Evolutionary conservation across 2,888 invertebrate species (phyloP).

Genomic region (Habrosyne pyritoides): DNA sequence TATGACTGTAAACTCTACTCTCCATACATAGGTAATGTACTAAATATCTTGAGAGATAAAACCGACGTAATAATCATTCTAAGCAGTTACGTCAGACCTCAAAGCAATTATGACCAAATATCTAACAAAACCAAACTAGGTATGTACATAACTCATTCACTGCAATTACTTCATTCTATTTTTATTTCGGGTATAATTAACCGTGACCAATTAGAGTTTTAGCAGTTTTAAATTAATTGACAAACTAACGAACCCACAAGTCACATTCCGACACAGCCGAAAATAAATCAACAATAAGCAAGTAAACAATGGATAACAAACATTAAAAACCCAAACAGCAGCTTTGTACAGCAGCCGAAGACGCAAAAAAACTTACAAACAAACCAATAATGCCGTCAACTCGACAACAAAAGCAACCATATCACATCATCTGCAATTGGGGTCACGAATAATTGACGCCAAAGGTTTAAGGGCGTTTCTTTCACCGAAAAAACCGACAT

Average conservation of each 20-base stretch:
- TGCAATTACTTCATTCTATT: slow-evolving; percentile 31
- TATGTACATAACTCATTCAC: slow-evolving; percentile 23
- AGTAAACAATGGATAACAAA: slow-evolving; percentile 59
- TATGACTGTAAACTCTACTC: too few relatives aligned
- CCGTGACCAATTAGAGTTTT: slow-evolving; percentile 23
- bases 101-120: not conserved
- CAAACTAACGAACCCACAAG: slow-evolving; percentile 23
- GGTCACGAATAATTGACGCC: slow-evolving; percentile 80
- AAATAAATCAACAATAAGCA: slow-evolving; percentile 38
- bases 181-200: slow-evolving; percentile 27
- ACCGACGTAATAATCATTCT: not conserved
- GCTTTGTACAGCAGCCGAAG: slow-evolving; percentile 37
- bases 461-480: slow-evolving; percentile 74
- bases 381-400: slow-evolving; percentile 74
- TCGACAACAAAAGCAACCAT: slow-evolving; percentile 63
- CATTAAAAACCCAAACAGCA: slow-evolving; percentile 59
- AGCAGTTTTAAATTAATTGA: slow-evolving; percentile 17
- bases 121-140: not conserved
- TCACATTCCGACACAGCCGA: slow-evolving; percentile 42
- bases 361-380: slow-evolving; percentile 60
- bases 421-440: slow-evolving; percentile 82
- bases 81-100: not conserved
- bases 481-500: slow-evolving; percentile 65
- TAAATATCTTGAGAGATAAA: too few relatives aligned
- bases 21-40: too few relatives aligned